Percentiles rank a stretch among this genome's conserved stretches.
phyloP scores from a whole-genome alignment of 2,113 vertebrate species.

The Bujurquina vittata region DNA sequence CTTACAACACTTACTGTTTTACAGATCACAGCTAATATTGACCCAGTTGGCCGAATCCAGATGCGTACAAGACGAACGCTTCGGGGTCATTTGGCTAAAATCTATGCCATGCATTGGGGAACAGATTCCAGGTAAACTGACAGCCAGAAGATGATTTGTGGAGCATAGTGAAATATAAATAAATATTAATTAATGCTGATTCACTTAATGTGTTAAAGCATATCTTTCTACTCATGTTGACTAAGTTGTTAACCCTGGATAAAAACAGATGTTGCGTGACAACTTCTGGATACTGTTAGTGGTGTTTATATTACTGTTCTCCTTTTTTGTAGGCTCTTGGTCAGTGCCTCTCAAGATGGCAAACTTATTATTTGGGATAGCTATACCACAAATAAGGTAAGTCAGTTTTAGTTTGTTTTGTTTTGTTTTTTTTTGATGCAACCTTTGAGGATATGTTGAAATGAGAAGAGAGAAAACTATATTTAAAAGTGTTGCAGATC shows the following conservation, averaged over 20 bases:
- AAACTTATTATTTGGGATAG: conserved; percentile 99
- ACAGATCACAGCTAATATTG: conserved; percentile 98
- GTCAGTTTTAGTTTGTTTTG: conserved; percentile 1
- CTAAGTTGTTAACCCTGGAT: not conserved
- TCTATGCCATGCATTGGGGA: conserved; percentile 99
- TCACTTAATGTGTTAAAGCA: not conserved
- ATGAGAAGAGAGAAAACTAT: not conserved
- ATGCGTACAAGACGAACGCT: conserved; percentile 99
- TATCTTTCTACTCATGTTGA: not conserved
- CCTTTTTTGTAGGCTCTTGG: conserved; percentile 87
- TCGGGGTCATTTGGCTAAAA: conserved; percentile 98
- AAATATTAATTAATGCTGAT: not conserved
- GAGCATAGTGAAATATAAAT: not conserved
- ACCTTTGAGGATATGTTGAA: not conserved
- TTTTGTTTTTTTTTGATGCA: not conserved
- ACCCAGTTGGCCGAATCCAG: conserved; percentile 98
- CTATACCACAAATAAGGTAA: conserved; percentile 99
- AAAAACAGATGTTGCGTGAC: conserved; percentile 9
- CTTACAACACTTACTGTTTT: conserved; percentile 26
- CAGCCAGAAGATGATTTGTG: not conserved
- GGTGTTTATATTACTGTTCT: not conserved
- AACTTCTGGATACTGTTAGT: not conserved
- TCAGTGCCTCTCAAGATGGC: conserved; percentile 99
- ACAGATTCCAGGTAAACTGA: conserved; percentile 93
- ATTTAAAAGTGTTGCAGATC: conserved; percentile 27